Base-by-base conservation (phyloP, 2,113 vertebrate genomes). In the Pionites leucogaster region DNA sequence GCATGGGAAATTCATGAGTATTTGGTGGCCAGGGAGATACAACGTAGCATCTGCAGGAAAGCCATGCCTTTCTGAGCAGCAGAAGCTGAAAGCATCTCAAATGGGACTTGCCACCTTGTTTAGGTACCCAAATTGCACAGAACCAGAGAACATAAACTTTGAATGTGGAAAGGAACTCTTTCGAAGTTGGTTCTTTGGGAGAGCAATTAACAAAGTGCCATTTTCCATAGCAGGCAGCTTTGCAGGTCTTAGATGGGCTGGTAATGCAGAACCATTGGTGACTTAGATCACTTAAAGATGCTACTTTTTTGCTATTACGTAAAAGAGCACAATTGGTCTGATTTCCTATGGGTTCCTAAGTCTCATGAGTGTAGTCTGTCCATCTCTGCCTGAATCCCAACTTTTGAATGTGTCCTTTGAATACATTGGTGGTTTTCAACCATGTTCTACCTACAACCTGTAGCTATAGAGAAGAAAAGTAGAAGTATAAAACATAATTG, bases 401-500 rank as follows among this genome's bases (percentile, higher is more conserved):
- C 11, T 79, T 92, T 19, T 41, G 28, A 74, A 84, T 75, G 22
- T 1, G 0, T 33, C 22, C 79, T 37, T 70, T 65, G 25, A 90
- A 60, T 29, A 33, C 7, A 6, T 5, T 12, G 28, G 10, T 79
- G 24, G 22, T 71, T 95, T 85, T 64, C 82, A 87, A 15, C 19
- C 33, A 0, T n/a, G 8, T 71, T 75, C 64, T 59, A 17, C 17
- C n/a, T 81, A 75, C 23, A 87, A 11, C 11, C 7, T 6, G 17
- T 39, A 83, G 28, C n/a, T 65, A 9, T 17, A 78, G 46, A 53
- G 46, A 85, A 90, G 69, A 67, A 28, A 79, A 78, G n/a, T 18
- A 75, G 59, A 89, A 68, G 13, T 0, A 0, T 33, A 46, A 68
- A 42, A 23, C 2, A 2, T 24, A 65, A 74, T 52, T 28, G 9